Conservation (phyloP, 2,113 vertebrate species). For the Astur gentilis region DNA sequence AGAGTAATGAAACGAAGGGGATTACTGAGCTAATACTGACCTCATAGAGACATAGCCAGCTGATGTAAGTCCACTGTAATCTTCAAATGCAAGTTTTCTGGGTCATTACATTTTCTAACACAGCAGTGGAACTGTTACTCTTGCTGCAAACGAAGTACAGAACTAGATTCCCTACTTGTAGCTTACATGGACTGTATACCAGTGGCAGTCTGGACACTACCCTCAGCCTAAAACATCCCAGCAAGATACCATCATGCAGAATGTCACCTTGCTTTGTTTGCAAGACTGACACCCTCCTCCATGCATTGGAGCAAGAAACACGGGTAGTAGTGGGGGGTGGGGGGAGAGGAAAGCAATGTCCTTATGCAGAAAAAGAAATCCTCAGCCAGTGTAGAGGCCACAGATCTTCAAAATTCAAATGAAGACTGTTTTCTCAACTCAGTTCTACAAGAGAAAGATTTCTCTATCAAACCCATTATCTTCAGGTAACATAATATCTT, state of each 20-base stretch:
- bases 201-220: neutral
- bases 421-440: neutral
- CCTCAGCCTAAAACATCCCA: neutral
- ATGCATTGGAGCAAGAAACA: neutral
- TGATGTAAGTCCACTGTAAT: fast-evolving
- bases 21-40: neutral
- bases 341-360: neutral
- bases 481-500: neutral
- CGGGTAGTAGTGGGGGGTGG: neutral
- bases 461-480: neutral
- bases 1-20: neutral
- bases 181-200: neutral
- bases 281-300: neutral
- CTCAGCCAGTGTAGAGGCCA: neutral
- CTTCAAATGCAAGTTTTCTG: neutral
- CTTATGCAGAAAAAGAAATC: neutral
- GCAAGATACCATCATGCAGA: neutral
- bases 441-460: neutral
- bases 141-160: neutral
- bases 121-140: neutral
- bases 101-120: neutral
- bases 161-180: neutral
- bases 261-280: neutral
- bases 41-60: neutral
- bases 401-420: neutral